Base-by-base conservation (phyloP, 2,888 invertebrate genomes). In the Stictocephala bisonia region DNA sequence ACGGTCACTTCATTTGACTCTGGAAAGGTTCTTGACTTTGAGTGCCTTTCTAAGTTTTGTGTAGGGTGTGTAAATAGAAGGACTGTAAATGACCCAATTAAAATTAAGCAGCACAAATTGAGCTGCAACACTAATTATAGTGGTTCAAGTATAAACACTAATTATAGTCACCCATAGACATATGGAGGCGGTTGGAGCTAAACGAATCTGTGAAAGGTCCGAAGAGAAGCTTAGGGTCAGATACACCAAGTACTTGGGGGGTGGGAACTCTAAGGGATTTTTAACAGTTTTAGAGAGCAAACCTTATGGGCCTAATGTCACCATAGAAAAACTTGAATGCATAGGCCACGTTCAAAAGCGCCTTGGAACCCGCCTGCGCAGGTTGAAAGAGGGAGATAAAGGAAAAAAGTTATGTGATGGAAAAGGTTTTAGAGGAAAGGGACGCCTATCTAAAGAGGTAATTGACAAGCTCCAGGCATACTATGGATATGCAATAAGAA, bases 301-400 rank as follows among this genome's bases (percentile, higher is more conserved):
- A n/a, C 64, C 64, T 9, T 64, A 64, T 40, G 64, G 41, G 2
- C 22, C 31, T 3, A 20, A 64, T 22, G n/a, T 40, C 2, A 13
- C 2, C 1, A 64, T 64, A 24, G 15, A 40, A n/a, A 69, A 73
- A 50, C 58, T 58, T 7, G 58, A 69, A 24, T 73, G 73, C 26
- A 15, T 73, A 2, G 73, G 69, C 1, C 58, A 73, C 27, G 41
- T 73, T 2, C 69, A 68, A 9, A 73, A 73, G 27, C 40, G 73
- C 40, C 24, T 64, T 6, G 64, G 64, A 2, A 40, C 64, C 1
- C 18, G 64, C 1, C 22, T 64, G 2, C 15, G 64, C 3, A 18
- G 40, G 13, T 24, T 64, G n/a, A 64, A 64, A 22, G 3, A 2
- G 7, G 26, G 1, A 20, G 40, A 11, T 7, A 64, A 64, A n/a